Evolutionary conservation across 2,888 invertebrate species (phyloP).

Genomic region (Phlogophora meticulosa): DNA sequence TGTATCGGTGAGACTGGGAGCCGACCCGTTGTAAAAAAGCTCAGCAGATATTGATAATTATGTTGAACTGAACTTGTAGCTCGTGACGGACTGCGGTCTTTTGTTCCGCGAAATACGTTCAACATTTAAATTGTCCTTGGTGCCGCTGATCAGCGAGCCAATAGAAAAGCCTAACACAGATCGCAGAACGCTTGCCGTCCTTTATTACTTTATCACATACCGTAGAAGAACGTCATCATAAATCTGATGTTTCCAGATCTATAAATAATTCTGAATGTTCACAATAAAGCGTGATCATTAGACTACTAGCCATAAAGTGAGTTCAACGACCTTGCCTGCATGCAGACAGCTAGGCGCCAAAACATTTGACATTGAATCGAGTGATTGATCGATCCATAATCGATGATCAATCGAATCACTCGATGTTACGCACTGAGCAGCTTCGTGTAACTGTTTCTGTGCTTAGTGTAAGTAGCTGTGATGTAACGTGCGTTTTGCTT

Average conservation of each 20-base stretch:
- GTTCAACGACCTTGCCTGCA: conserved; percentile 79
- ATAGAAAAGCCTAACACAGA: background rate
- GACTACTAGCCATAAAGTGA: conserved; percentile 49
- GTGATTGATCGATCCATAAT: conserved; percentile 82
- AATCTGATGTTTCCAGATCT: conserved; percentile 37
- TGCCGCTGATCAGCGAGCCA: background rate
- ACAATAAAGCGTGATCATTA: conserved; percentile 48
- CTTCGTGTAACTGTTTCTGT: conserved; percentile 61
- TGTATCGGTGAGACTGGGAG: too few species aligned
- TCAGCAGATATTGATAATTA: too few species aligned
- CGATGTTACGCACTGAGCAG: conserved; percentile 54
- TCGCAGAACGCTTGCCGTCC: background rate
- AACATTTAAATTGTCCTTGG: background rate
- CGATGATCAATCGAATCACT: conserved; percentile 67
- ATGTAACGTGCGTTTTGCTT: conserved; percentile 42
- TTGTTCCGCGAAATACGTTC: background rate
- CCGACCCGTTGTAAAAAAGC: too few species aligned
- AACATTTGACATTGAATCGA: conserved; percentile 75
- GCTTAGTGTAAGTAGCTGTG: conserved; percentile 49
- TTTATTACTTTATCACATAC: background rate
- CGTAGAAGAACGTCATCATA: conserved; percentile 1
- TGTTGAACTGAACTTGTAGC: background rate
- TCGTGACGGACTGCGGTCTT: background rate
- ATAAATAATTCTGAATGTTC: conserved; percentile 44
- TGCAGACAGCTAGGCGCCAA: conserved; percentile 86